Conservation (phyloP, 2,797 vertebrate genomes). For the Danio jaintianensis region DNA sequence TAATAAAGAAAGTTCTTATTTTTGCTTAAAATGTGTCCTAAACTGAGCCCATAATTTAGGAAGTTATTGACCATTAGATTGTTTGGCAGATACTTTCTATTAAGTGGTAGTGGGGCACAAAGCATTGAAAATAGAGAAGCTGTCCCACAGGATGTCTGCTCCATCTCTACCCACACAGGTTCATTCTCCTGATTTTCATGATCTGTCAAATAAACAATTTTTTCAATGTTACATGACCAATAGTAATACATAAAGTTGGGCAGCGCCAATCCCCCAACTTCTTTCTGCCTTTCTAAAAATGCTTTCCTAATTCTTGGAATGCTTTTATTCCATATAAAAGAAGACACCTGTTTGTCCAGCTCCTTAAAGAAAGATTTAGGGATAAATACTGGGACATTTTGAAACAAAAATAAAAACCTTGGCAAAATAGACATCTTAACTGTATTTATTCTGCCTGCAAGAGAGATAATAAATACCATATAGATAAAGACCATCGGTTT, state of each 20-base stretch:
- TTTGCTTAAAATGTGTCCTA: not conserved
- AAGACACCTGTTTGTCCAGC: too few species aligned
- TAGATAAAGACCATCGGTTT: too few species aligned
- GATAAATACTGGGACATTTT: too few species aligned
- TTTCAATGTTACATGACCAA: constrained; percentile 2
- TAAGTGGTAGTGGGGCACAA: constrained; percentile 23
- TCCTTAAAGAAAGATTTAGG: too few species aligned
- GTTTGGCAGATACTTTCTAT: not conserved
- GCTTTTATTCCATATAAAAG: too few species aligned
- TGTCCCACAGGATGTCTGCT: not conserved
- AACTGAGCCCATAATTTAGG: constrained; percentile 11
- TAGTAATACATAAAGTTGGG: constrained; percentile 20
- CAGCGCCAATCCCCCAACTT: not conserved
- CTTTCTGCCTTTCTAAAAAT: constrained; percentile 6
- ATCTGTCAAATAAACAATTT: constrained; percentile 8
- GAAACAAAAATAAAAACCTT: too few species aligned
- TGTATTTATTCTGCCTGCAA: too few species aligned
- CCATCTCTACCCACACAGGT: too few species aligned
- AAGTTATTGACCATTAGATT: constrained; percentile 14
- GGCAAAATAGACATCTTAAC: too few species aligned
- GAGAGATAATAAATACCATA: too few species aligned
- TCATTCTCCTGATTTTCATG: too few species aligned
- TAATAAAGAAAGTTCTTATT: not conserved
- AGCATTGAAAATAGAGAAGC: constrained; percentile 16
- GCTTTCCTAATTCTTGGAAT: too few species aligned